Base-by-base conservation (phyloP, 1,140 invertebrate species). In the Drosophila dunni region DNA sequence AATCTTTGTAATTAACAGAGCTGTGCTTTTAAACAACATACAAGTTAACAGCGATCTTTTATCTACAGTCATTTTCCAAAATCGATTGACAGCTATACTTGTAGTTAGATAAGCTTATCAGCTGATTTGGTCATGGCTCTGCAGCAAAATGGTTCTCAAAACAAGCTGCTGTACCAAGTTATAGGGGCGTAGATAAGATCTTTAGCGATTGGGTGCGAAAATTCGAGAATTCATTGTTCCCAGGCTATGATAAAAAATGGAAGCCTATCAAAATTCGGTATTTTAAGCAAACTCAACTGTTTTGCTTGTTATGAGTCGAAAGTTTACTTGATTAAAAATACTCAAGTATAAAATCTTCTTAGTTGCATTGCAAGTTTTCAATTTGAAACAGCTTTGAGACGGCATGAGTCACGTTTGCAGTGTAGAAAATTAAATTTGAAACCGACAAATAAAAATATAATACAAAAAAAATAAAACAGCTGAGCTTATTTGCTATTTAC, bases 401-500 rank as follows among this genome's bases (percentile, higher is more conserved):
- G 15, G n/a, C 46, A 40, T n/a, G 60, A 51, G 24, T 34, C 51
- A 38, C 29, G 11, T 63, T 13, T 50, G 1, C 17, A 51, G 20
- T 51, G 29, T 20, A 24, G 20, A 11, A 51, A 50, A 40, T 40
- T 63, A 15, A 48, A 36, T 34, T 46, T 68, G 54, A 33, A 58
- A 58, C 20, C 36, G n/a, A 50, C 38, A 20, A 33, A 0, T 10
- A 17, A 45, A 29, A 40, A 42, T 2, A 9, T 33, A 42, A 42
- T 11, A 10, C 7, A 51, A 5, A 34, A 11, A 34, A 46, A 50
- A 29, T 9, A 15, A 56, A 66, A 57, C 68, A 71, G 44, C 66
- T 68, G 56, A 24, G 13, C 61, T 15, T 64, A 20, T 36, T 53
- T 53, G 34, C 11, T 44, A 20, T 38, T 38, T 40, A 40, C 38